Percentiles rank a stretch among this genome's conserved stretches.
These are phyloP conservation scores for Channa maculata DNA, from an alignment of 2,113 vertebrate species.

Conservation along the genomic window DNA sequence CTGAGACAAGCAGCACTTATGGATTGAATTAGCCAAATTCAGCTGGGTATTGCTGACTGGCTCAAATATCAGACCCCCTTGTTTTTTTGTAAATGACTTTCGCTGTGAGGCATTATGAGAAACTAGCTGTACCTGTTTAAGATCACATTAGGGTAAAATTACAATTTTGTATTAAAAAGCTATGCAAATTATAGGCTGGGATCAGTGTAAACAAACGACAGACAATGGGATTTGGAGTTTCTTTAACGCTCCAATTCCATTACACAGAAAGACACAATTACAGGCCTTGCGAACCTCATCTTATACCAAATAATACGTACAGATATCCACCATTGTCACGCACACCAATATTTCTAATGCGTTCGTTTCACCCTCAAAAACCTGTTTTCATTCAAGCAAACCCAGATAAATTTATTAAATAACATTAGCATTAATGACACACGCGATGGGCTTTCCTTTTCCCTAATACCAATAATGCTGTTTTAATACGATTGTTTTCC, in stretches of 20 bases:
- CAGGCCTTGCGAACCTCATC: conserved; percentile 40
- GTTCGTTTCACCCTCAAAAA: conserved; percentile 75
- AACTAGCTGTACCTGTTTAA: conserved; percentile 89
- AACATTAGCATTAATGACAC: conserved; percentile 82
- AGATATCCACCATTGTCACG: conserved; percentile 70
- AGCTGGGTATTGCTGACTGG: conserved; percentile 94
- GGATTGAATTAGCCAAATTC: conserved; percentile 96
- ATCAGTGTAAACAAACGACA: conserved; percentile 64
- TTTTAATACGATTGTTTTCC: conserved; percentile 94
- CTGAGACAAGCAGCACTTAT: conserved; percentile 92
- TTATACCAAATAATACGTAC: conserved; percentile 51
- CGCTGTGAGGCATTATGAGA: conserved; percentile 89
- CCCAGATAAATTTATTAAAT: conserved; percentile 80
- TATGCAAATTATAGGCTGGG: conserved; percentile 57
- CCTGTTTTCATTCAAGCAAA: conserved; percentile 68
- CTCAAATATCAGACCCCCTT: conserved; percentile 92
- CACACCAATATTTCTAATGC: conserved; percentile 74
- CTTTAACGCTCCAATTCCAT: conserved; percentile 58
- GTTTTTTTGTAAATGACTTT: conserved; percentile 90
- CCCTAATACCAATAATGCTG: conserved; percentile 91
- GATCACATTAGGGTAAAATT: conserved; percentile 90
- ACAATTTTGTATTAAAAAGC: conserved; percentile 52
- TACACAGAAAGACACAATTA: conserved; percentile 59
- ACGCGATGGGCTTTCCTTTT: conserved; percentile 84
- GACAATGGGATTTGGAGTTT: conserved; percentile 64